phyloP scores from a whole-genome alignment of 1,140 invertebrate genomes.

The Bombus picipes region DNA sequence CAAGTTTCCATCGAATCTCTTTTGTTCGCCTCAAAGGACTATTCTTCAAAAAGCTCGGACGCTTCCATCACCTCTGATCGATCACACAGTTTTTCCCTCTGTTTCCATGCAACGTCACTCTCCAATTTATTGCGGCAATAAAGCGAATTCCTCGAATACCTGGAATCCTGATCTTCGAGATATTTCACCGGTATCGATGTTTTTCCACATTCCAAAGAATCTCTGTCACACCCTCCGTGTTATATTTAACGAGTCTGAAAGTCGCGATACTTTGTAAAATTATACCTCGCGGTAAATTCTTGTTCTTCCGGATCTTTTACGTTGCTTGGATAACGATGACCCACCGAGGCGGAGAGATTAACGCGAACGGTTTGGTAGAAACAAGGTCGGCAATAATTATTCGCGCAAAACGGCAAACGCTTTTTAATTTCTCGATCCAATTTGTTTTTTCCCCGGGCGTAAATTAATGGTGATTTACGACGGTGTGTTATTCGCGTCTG shows the following conservation, averaged over 20 bases:
- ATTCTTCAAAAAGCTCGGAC: neutral
- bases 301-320: neutral
- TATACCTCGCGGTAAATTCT: neutral
- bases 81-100: neutral
- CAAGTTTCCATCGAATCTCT: neutral
- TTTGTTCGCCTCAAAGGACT: neutral
- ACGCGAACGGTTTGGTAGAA: neutral
- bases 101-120: neutral
- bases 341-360: neutral
- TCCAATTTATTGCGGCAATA: neutral
- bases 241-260: neutral
- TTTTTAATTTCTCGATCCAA: conserved; percentile 12
- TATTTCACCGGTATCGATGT: neutral
- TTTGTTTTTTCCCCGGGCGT: neutral
- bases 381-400: neutral
- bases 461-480: conserved; percentile 23
- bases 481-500: neutral
- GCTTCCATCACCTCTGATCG: neutral
- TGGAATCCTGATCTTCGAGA: neutral
- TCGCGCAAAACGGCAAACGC: neutral
- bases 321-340: neutral
- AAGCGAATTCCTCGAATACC: neutral
- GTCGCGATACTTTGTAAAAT: neutral
- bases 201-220: neutral
- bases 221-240: neutral